These are phyloP conservation scores for Ormyrus pomaceus DNA, from an alignment of 2,888 invertebrate genomes.

Conservation along the genomic window DNA sequence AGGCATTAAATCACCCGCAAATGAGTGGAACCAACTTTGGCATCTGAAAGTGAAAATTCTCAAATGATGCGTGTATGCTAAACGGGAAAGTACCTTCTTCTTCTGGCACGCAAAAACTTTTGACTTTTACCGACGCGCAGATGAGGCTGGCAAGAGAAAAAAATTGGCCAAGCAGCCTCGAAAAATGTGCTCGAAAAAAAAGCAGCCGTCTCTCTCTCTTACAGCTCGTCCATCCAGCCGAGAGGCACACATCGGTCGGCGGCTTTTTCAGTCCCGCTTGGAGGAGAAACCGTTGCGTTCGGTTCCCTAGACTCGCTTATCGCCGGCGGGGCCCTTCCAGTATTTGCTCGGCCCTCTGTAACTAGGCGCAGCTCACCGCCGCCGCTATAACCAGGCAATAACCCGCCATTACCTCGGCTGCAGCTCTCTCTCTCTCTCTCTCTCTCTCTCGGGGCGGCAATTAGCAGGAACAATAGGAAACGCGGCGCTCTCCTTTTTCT, in stretches of 20 bases:
- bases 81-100: too few relatives aligned
- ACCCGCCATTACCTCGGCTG: neutral
- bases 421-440: too few relatives aligned
- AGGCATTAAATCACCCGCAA: too few relatives aligned
- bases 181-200: too few relatives aligned
- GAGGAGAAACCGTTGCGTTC: neutral
- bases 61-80: too few relatives aligned
- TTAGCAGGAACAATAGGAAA: conserved; percentile 75
- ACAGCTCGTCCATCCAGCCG: too few relatives aligned
- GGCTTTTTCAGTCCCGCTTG: neutral
- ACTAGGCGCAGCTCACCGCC: conserved; percentile 62
- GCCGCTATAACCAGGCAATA: conserved; percentile 61
- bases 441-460: too few relatives aligned
- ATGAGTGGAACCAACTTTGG: too few relatives aligned
- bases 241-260: too few relatives aligned
- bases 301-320: conserved; percentile 35
- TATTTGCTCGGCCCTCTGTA: conserved; percentile 66
- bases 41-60: too few relatives aligned
- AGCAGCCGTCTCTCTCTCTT: too few relatives aligned
- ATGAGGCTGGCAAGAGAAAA: neutral
- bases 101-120: too few relatives aligned
- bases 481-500: conserved; percentile 63
- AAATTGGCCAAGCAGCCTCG: neutral
- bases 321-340: conserved; percentile 34
- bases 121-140: neutral